Evolutionary conservation across 2,888 invertebrate genomes (phyloP).

Genomic region (Pocota personata): DNA sequence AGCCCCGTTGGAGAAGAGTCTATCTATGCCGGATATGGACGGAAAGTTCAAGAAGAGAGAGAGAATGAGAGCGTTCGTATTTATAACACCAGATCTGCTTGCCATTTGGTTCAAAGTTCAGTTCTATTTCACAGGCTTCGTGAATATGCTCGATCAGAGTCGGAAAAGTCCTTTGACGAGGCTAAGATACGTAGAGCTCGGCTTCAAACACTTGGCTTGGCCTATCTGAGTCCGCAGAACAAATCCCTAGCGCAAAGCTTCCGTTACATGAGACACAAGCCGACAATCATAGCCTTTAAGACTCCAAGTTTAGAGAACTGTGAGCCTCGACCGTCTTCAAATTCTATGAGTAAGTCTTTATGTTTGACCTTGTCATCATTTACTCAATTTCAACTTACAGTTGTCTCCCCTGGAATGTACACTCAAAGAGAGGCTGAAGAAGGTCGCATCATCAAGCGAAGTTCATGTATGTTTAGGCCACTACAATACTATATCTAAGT

Average conservation of each 20-base stretch:
- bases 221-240: constrained; percentile 90
- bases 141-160: constrained; percentile 90
- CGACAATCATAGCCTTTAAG: constrained; percentile 93
- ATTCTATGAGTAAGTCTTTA: constrained; percentile 84
- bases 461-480: constrained; percentile 74
- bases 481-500: constrained; percentile 50
- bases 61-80: constrained; percentile 88
- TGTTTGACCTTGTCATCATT: background rate
- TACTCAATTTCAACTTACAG: constrained; percentile 27
- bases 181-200: constrained; percentile 86
- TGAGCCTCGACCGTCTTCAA: constrained; percentile 85
- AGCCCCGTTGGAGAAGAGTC: constrained; percentile 89
- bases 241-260: constrained; percentile 92
- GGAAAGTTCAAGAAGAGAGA: constrained; percentile 89
- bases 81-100: background rate
- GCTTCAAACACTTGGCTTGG: constrained; percentile 86
- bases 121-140: constrained; percentile 84
- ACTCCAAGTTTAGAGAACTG: constrained; percentile 91
- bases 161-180: constrained; percentile 90
- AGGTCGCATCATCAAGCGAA: constrained; percentile 83
- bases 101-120: background rate
- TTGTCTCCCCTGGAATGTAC: constrained; percentile 75
- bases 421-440: constrained; percentile 85
- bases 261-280: constrained; percentile 95
- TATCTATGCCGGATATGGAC: constrained; percentile 93